A percentile compares a stretch with the other conserved stretches of the same genome.
Conservation (phyloP, 2,888 invertebrate species). For the Mechanitis messenoides region DNA sequence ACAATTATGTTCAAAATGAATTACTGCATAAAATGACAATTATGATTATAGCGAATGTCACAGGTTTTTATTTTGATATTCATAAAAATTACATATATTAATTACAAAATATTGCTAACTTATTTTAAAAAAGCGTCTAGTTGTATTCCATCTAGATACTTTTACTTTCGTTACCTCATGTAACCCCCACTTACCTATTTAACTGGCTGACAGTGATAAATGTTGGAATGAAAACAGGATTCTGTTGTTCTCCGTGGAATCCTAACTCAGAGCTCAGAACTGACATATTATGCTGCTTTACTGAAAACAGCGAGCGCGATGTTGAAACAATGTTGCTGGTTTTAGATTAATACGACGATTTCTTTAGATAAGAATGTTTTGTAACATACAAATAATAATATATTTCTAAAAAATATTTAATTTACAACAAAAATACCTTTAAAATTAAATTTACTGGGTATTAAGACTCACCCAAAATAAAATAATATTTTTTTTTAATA, state of each 20-base stretch:
- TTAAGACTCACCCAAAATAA: no score
- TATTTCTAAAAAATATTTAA: not conserved
- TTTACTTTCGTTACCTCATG: slow-evolving; percentile 1
- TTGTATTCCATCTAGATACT: not conserved
- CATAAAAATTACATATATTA: no score
- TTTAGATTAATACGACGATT: slow-evolving; percentile 4
- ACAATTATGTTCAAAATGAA: no score
- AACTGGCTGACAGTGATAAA: slow-evolving; percentile 5
- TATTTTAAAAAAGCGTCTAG: no score
- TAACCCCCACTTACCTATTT: slow-evolving; percentile 1
- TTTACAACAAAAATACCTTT: not conserved
- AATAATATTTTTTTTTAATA: no score
- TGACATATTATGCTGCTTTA: slow-evolving; percentile 6
- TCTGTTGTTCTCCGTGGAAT: slow-evolving; percentile 7
- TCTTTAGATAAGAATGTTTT: slow-evolving; percentile 1
- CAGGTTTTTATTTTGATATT: no score
- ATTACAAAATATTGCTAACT: no score
- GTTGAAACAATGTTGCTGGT: slow-evolving; percentile 8
- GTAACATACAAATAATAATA: not conserved
- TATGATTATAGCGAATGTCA: no score
- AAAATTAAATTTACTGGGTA: no score
- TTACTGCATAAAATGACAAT: no score
- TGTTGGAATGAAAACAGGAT: slow-evolving; percentile 6
- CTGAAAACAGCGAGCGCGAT: slow-evolving; percentile 1
- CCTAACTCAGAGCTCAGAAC: slow-evolving; percentile 5